Base-by-base conservation (phyloP, 2,888 invertebrate species). In the Ptychoptera contaminata region DNA sequence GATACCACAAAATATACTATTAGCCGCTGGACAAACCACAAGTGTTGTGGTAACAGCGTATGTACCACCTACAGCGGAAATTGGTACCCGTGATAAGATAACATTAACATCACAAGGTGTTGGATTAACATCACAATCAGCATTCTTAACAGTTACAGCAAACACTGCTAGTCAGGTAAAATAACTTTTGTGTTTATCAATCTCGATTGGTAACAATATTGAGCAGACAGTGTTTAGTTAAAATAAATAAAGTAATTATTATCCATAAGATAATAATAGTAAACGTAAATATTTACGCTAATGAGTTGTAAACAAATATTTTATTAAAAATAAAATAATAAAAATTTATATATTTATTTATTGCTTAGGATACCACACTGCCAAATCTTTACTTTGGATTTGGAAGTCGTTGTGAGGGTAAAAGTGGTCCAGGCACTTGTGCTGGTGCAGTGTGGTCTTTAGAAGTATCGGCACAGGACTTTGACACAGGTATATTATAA, bases 361-460 rank as follows among this genome's bases (percentile, higher is more conserved):
- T 49, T n/a, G 23, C n/a, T n/a, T n/a, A 59, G 46, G 79, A 80
- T 53, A 67, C 69, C 0, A 68, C 68, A 54, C 63, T 71, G 1
- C 81, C 81, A 0, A 70, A 65, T 1, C 55, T 82, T 1, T 62
- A 72, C 2, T 79, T 79, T 64, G 70, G 62, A 45, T 79, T 76
- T 62, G 76, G 77, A 48, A 77, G 74, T 12, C 71, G 76, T 46
- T 81, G 81, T 52, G 67, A 73, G 6, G 72, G 73, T 0, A 66
- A 68, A 41, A 60, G 66, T 43, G 67, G 65, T 0, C 61, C 67
- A 3, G 70, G 74, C 43, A 61, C 61, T 16, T 86, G 86, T 56
- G 68, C 72, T 0, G 73, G 75, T 51, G 71, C 76, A 42, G 67
- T 71, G 36, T 87, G 86, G 86, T 77, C 76, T 7, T 67, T 80